phyloP scores from a whole-genome alignment of 2,113 vertebrate species.

The Pygoscelis adeliae region DNA sequence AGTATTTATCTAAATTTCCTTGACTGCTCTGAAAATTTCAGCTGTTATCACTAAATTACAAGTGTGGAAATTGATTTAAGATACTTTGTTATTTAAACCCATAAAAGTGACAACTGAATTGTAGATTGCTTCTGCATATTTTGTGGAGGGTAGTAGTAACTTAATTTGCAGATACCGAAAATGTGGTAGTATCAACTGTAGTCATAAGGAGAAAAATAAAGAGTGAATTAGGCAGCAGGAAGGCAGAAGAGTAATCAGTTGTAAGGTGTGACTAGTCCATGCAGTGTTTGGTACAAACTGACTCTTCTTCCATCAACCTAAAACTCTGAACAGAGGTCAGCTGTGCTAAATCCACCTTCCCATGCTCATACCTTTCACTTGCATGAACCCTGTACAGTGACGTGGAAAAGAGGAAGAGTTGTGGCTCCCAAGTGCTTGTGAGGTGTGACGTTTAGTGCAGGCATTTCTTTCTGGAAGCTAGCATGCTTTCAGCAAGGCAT shows the following conservation, averaged over 20 bases:
- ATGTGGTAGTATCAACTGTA: neutral
- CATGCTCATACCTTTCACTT: neutral
- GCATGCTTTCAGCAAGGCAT: neutral
- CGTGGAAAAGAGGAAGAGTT: neutral
- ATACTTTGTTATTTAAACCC: neutral
- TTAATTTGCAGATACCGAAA: neutral
- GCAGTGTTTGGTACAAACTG: neutral
- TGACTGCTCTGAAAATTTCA: neutral
- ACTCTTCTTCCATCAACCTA: neutral
- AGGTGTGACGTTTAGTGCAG: neutral
- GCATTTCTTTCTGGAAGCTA: neutral
- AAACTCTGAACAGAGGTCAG: conserved; percentile 21
- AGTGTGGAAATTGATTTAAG: neutral
- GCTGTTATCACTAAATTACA: neutral
- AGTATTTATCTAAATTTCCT: neutral
- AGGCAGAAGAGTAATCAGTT: neutral
- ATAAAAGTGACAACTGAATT: neutral
- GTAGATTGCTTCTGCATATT: neutral
- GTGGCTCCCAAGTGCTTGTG: neutral
- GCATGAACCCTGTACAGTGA: neutral
- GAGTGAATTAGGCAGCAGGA: neutral
- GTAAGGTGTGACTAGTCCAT: neutral
- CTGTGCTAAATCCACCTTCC: neutral
- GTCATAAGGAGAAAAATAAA: neutral
- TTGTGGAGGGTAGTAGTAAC: neutral